These are phyloP conservation scores for Hippocampus comes DNA, from an alignment of 2,113 vertebrate genomes.

Conservation along the genomic window DNA sequence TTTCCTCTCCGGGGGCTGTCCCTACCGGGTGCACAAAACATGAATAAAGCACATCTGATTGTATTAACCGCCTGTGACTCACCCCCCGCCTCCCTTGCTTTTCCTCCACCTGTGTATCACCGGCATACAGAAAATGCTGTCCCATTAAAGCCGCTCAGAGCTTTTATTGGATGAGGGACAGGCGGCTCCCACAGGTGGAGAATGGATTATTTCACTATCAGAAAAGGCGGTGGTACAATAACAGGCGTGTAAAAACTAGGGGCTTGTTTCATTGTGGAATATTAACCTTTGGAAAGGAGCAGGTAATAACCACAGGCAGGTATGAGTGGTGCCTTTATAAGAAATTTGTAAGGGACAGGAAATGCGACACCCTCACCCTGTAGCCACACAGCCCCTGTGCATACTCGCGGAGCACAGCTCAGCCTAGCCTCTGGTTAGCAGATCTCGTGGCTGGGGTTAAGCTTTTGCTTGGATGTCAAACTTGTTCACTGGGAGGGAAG, in stretches of 20 bases:
- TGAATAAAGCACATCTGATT: slow-evolving; percentile 61
- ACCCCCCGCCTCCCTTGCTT: slow-evolving; percentile 9
- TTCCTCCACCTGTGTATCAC: slow-evolving; percentile 33
- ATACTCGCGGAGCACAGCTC: neutral
- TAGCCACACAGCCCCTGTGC: neutral
- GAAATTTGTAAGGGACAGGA: neutral
- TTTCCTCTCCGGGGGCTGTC: slow-evolving; percentile 26
- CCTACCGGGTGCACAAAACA: slow-evolving; percentile 52
- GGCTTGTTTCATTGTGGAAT: slow-evolving; percentile 1
- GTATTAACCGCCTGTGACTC: slow-evolving; percentile 42
- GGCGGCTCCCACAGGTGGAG: slow-evolving; percentile 20
- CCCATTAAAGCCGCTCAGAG: slow-evolving; percentile 36
- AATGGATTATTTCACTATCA: slow-evolving; percentile 10
- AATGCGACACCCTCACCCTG: neutral
- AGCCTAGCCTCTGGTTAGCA: neutral
- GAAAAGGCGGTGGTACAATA: slow-evolving; percentile 1
- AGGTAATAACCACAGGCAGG: neutral
- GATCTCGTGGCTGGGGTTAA: neutral
- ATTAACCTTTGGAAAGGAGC: neutral
- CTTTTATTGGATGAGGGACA: slow-evolving; percentile 29
- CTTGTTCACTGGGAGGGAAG: too few relatives aligned
- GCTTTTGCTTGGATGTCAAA: neutral
- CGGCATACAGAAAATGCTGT: slow-evolving; percentile 26
- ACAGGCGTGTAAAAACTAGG: slow-evolving; percentile 10
- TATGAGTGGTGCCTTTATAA: neutral